phyloP scores from a whole-genome alignment of 2,113 vertebrate species.

The Ammodytes dubius region DNA sequence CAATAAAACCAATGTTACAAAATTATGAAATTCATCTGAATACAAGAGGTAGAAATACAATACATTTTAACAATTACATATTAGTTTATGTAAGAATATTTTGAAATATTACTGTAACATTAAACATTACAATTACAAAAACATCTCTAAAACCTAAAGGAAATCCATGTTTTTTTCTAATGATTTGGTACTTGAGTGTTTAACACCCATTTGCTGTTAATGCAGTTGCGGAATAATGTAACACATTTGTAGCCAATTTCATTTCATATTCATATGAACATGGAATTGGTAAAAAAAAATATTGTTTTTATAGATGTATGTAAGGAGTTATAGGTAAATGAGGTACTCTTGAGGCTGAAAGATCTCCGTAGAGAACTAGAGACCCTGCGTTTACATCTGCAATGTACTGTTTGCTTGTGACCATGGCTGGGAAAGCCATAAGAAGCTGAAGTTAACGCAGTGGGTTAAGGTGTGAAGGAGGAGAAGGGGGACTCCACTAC shows the following conservation, averaged over 20 bases:
- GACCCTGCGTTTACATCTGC: constrained; percentile 9
- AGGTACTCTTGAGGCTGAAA: background rate
- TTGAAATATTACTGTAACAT: background rate
- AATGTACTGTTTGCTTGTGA: constrained; percentile 14
- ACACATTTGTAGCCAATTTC: background rate
- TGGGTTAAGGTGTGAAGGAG: constrained; percentile 38
- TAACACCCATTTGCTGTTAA: background rate
- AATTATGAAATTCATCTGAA: background rate
- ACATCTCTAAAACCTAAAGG: background rate
- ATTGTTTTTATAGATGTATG: background rate
- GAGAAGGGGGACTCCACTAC: constrained; percentile 51
- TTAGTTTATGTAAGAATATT: background rate
- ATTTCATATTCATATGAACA: background rate
- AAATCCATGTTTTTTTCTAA: background rate
- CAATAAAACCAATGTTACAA: background rate
- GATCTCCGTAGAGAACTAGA: background rate
- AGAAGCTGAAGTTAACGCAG: constrained; percentile 22
- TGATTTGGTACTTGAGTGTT: background rate
- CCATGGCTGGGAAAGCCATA: constrained; percentile 7
- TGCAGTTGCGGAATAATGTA: background rate
- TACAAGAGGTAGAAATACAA: background rate
- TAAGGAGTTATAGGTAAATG: constrained; percentile 3
- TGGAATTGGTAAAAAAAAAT: background rate
- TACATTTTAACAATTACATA: background rate
- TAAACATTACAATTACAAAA: background rate